Evolutionary conservation across 2,888 invertebrate genomes (phyloP).

Genomic region (Palloptera scutellata): DNA sequence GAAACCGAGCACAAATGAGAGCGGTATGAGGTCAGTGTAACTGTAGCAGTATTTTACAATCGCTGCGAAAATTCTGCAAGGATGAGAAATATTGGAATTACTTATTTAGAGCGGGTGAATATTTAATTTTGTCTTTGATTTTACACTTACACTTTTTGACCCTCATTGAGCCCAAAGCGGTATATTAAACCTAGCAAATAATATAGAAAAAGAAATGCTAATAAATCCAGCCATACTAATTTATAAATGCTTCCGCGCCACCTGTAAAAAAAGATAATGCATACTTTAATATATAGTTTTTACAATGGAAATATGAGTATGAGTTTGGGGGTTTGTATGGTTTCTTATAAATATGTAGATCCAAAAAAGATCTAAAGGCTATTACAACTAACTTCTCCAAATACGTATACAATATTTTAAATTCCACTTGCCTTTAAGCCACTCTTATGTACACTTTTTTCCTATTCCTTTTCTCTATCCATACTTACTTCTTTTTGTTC

Average conservation of each 20-base stretch:
- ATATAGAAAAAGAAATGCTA: conserved; percentile 81
- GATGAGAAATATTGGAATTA: not conserved
- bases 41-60: conserved; percentile 85
- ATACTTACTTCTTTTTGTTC: too few species aligned
- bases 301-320: too few species aligned
- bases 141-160: conserved; percentile 75
- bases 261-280: conserved; percentile 68
- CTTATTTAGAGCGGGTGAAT: not conserved
- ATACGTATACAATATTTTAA: too few species aligned
- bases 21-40: conserved; percentile 86
- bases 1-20: conserved; percentile 93
- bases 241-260: conserved; percentile 97
- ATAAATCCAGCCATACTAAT: conserved; percentile 87
- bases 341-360: too few species aligned
- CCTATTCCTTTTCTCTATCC: too few species aligned
- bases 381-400: too few species aligned
- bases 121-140: not conserved
- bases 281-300: too few species aligned
- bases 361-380: too few species aligned
- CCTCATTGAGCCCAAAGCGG: conserved; percentile 72
- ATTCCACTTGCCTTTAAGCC: too few species aligned
- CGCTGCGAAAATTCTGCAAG: conserved; percentile 78
- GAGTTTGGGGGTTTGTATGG: too few species aligned
- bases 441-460: too few species aligned
- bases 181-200: conserved; percentile 82